Conservation (phyloP, 2,888 invertebrate genomes). For the Meiosimyza decipiens region DNA sequence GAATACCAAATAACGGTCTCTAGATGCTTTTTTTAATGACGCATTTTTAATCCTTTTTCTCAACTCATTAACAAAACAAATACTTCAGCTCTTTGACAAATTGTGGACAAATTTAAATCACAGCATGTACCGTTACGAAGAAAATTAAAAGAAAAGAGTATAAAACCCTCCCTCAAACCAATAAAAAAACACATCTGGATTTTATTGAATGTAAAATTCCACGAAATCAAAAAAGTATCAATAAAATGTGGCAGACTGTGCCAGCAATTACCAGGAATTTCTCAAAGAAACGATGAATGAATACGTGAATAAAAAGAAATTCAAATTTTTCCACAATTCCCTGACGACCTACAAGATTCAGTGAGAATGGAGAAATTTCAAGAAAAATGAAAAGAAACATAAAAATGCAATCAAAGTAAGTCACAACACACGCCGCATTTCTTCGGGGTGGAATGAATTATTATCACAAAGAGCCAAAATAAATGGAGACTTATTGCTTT, state of each 20-base stretch:
- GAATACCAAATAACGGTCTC: no score
- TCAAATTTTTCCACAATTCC: no score
- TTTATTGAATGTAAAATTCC: slow-evolving; percentile 7
- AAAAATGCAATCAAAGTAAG: neutral
- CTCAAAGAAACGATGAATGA: slow-evolving; percentile 19
- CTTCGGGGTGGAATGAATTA: slow-evolving; percentile 19
- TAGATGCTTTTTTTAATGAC: no score
- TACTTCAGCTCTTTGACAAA: no score
- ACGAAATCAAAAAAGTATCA: slow-evolving; percentile 21
- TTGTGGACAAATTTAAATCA: no score
- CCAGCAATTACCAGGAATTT: slow-evolving; percentile 24
- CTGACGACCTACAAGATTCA: no score
- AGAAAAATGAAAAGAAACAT: neutral
- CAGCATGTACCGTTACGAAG: no score
- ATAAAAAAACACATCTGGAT: neutral
- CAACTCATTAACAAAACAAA: no score
- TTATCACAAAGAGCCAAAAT: slow-evolving; percentile 22
- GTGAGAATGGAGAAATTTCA: neutral
- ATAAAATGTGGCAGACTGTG: slow-evolving; percentile 18
- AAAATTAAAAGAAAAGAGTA: neutral
- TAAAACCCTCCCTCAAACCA: neutral
- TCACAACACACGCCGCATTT: neutral
- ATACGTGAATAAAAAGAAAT: slow-evolving; percentile 3
- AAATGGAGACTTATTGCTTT: slow-evolving; percentile 3
- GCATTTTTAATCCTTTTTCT: no score